Evolutionary conservation across 2,888 invertebrate genomes (phyloP).

Genomic region (Andrena fulva): DNA sequence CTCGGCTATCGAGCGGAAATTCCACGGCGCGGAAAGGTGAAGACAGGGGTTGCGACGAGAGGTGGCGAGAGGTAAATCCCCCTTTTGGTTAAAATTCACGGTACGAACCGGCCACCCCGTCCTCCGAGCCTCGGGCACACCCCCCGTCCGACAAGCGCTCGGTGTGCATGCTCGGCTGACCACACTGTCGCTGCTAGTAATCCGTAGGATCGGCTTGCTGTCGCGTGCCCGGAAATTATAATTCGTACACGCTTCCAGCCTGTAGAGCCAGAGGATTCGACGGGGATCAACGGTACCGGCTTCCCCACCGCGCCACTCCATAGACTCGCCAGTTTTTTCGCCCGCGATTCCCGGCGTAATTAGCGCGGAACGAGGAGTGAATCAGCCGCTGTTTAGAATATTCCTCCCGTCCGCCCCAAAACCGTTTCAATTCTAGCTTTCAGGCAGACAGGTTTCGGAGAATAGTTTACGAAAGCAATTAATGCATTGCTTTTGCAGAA

Average conservation of each 20-base stretch:
- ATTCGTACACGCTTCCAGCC: slow-evolving; percentile 61
- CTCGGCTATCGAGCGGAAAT: slow-evolving; percentile 59
- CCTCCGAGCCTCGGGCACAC: not conserved
- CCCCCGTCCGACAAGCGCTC: slow-evolving; percentile 35
- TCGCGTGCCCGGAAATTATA: slow-evolving; percentile 77
- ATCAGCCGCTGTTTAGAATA: not conserved
- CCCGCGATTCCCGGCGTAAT: slow-evolving; percentile 16
- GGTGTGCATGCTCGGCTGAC: slow-evolving; percentile 72
- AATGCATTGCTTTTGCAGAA: not conserved
- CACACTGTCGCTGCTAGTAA: slow-evolving; percentile 72
- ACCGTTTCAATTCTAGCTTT: not conserved
- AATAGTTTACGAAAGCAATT: not conserved
- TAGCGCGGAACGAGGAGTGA: slow-evolving; percentile 17
- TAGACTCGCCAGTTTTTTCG: not conserved
- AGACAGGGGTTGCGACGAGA: slow-evolving; percentile 45
- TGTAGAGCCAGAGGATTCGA: slow-evolving; percentile 47
- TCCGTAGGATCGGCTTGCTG: slow-evolving; percentile 72
- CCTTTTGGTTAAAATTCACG: slow-evolving; percentile 67
- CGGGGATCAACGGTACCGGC: slow-evolving; percentile 36
- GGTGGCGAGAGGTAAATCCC: slow-evolving; percentile 62
- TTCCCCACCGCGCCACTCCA: not conserved
- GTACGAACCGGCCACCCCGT: slow-evolving; percentile 51
- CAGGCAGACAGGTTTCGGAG: not conserved
- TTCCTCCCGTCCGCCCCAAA: not conserved
- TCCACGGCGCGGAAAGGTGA: slow-evolving; percentile 51